Conservation (phyloP, 1,140 invertebrate species). For the Sitophilus oryzae region DNA sequence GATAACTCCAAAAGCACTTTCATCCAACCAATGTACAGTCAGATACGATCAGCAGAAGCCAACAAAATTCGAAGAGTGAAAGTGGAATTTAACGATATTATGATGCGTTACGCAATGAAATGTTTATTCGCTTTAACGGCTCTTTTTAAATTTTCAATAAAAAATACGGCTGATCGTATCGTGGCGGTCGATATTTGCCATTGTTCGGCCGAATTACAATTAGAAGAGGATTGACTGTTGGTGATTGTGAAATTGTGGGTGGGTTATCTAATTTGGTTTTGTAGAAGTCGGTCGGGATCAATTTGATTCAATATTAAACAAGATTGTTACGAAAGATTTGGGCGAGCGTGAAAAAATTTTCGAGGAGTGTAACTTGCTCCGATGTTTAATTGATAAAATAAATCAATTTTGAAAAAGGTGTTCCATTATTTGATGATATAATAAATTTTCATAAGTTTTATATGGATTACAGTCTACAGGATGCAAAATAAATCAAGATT, state of each 20-base stretch:
- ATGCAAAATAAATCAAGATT: too few relatives aligned
- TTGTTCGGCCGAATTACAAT: neutral
- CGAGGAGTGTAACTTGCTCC: too few relatives aligned
- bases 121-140: neutral
- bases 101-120: neutral
- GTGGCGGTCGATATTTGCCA: neutral
- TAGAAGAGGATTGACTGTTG: neutral
- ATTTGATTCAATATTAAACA: neutral
- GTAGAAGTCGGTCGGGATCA: neutral
- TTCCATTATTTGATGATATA: too few relatives aligned
- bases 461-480: too few relatives aligned
- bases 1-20: neutral
- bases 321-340: neutral
- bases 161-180: neutral
- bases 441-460: too few relatives aligned
- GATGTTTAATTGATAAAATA: too few relatives aligned
- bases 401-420: too few relatives aligned
- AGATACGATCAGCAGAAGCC: neutral
- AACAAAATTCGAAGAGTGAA: neutral
- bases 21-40: neutral
- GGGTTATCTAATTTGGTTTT: neutral
- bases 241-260: neutral
- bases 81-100: neutral
- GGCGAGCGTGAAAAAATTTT: too few relatives aligned
- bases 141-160: neutral